Base-by-base conservation (phyloP, 1,140 invertebrate species). In the Conus ventricosus region DNA sequence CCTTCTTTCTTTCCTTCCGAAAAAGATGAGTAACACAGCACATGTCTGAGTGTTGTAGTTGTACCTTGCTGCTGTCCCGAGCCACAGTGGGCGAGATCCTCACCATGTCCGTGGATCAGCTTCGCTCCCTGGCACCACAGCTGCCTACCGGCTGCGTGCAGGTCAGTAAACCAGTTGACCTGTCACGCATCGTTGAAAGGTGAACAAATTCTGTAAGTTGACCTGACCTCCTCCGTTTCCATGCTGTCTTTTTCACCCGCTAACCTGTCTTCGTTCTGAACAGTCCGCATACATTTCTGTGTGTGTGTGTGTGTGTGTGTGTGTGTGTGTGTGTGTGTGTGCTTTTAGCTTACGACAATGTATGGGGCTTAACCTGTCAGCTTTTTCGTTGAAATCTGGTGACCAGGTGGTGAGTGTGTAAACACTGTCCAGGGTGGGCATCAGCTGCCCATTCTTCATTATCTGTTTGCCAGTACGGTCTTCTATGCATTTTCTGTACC, bases 1-100 rank as follows among this genome's bases (percentile, higher is more conserved):
- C 23, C n/a, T 10, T 25, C 27, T 78, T 78, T 78, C 23, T n/a
- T 78, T 10, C n/a, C 3, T 10, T 39, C 39, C 39, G 39, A 39
- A 39, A 10, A 51, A 53, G 27, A 39, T 20, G 27, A 39, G 23
- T 51, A 80, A 13, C 13, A 8, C 13, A 51, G 78, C 7, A 80
- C 6, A 80, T 80, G 27, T 51, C 7, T 51, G 27, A 17, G 6
- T 84, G 23, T 25, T 87, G 75, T 54, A 88, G 87, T 39, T 53
- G 57, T 23, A 81, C 84, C 25, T 55, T 88, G n/a, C 54, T 88
- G 53, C n/a, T 88, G 63, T 75, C 81, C 23, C 27, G 71, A 53
- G 87, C 87, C 27, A 84, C 60, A 54, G 23, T 88, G 25, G 82
- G 67, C n/a, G 57, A 88, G 67, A 20, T 84, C 13, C 63, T 88